Evolutionary conservation across 2,113 vertebrate species (phyloP), one percentile per base, ranked within the genome.

Genomic region (Nothobranchius kuhntae): DNA sequence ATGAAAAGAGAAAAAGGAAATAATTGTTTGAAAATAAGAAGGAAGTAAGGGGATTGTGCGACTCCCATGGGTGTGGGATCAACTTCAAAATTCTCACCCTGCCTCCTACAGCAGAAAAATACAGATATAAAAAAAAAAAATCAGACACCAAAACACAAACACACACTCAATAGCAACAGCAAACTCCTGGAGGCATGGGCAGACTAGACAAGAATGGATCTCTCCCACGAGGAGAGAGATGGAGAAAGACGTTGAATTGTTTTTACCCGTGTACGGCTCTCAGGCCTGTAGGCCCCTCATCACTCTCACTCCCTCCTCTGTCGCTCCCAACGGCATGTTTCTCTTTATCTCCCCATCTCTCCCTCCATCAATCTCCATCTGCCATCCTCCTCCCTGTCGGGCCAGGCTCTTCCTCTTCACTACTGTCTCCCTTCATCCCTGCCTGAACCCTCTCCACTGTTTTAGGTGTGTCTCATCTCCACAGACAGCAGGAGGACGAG

Each of bases 141-240:
- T 58, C 73, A 86, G 47, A 86, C 61, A 75, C 51, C 66, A 68
- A 83, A 53, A 56, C 58, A 71, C 73, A 77, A 68, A 74, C 60
- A 77, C 61, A 77, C 76, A 72, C 67, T 61, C 77, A 75, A 82
- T 76, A 80, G 75, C 64, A 84, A 78, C 71, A 86, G 83, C 82
- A 86, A 82, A 87, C 75, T 90, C 89, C 92, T 91, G 82, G 87
- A 91, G 89, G 91, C 87, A 77, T 87, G 84, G 82, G 72, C 79
- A 89, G 91, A 91, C 91, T 90, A 93, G 89, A 91, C 89, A 68
- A 87, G 83, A 91, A 93, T 93, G 92, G 91, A 93, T 93, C 88
- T 80, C 81, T 91, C 89, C 89, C 86, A 86, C 87, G 82, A 88
- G 86, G 65, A 66, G 38, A 61, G 68, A 79, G 78, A 73, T 38